Conservation (phyloP, 2,888 invertebrate genomes). For the Zootermopsis nevadensis region DNA sequence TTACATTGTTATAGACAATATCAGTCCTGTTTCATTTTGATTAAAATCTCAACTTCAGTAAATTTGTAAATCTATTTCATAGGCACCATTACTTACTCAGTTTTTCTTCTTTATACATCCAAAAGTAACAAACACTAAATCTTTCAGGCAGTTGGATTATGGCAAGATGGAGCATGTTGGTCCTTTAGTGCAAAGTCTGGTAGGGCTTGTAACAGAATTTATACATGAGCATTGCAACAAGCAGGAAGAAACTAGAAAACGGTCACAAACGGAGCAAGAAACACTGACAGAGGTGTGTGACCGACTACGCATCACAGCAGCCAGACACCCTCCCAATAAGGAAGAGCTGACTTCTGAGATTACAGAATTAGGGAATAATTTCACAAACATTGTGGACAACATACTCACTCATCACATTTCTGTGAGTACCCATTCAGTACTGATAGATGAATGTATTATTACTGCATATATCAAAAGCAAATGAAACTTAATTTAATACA, state of each 20-base stretch:
- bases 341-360: constrained; percentile 62
- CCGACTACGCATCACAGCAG: constrained; percentile 52
- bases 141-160: constrained; percentile 62
- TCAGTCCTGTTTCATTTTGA: no score
- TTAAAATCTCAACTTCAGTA: no score
- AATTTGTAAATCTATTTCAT: no score
- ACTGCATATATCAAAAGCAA: no score
- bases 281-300: constrained; percentile 64
- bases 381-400: constrained; percentile 70
- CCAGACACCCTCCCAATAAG: constrained; percentile 46
- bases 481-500: no score
- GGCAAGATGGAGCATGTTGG: constrained; percentile 62
- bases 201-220: constrained; percentile 70
- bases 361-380: constrained; percentile 68
- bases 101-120: background rate
- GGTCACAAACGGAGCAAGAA: constrained; percentile 61
- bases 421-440: constrained; percentile 60
- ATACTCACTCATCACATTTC: constrained; percentile 70
- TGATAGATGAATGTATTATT: no score
- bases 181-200: constrained; percentile 67
- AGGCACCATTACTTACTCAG: background rate
- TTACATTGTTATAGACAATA: no score
- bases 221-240: constrained; percentile 66
- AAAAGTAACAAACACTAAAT: background rate
- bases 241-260: constrained; percentile 61